Conservation (phyloP, 1,140 invertebrate species). For the Arctopsyche grandis region DNA sequence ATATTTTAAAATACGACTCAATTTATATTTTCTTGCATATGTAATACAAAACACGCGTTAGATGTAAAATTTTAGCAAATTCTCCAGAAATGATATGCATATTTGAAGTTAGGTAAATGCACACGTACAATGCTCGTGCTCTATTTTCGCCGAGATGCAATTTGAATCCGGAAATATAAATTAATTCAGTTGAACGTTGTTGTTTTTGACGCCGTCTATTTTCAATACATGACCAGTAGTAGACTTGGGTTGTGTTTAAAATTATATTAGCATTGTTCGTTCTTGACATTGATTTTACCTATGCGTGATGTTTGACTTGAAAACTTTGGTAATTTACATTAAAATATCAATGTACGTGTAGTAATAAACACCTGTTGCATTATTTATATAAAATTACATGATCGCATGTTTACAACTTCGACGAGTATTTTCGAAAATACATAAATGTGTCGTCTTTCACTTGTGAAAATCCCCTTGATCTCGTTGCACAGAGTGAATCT, state of each 20-base stretch:
- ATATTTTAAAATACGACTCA: no score
- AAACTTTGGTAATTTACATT: background rate
- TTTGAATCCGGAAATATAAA: conserved; percentile 3
- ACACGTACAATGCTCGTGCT: no score
- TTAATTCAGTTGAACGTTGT: background rate
- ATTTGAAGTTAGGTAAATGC: no score
- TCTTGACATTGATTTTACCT: conserved; percentile 11
- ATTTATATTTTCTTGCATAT: no score
- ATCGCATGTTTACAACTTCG: no score
- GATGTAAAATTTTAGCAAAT: background rate
- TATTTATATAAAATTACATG: no score
- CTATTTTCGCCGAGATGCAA: background rate
- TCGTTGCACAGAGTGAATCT: no score
- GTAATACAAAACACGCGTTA: no score
- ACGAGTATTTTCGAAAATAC: background rate
- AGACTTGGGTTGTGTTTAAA: background rate
- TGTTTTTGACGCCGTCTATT: background rate
- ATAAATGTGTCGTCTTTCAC: background rate
- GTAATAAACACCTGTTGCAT: no score
- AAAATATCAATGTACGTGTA: no score
- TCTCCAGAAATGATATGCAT: background rate
- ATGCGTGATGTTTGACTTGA: background rate
- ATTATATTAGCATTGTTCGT: background rate
- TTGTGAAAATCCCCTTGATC: background rate
- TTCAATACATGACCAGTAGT: background rate